Base-by-base conservation (phyloP, 2,888 invertebrate species). In the Tryphoninae sp. region DNA sequence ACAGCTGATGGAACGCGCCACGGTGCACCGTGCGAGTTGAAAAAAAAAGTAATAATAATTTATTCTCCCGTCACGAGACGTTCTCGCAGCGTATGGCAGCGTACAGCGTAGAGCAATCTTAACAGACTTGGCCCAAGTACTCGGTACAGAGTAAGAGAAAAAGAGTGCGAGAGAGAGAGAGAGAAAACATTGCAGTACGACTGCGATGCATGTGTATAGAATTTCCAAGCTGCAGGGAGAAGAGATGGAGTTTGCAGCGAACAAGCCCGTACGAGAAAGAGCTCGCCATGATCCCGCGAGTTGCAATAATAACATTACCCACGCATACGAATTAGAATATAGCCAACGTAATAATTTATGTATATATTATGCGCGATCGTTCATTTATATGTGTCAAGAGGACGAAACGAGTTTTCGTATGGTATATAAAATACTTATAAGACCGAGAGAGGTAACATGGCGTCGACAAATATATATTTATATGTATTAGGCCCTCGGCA, bases 291-390 rank as follows among this genome's bases (percentile, higher is more conserved):
- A 72, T 72, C 74, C 22, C 67, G 81, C 75, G 82, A 81, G 83
- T 82, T 81, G 86, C 87, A 85, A 87, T 85, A 86, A 87, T 87
- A 86, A 88, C 82, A 80, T 86, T 87, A 86, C 88, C 89, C 87
- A 89, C 88, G 87, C 88, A 82, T 71, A 68, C 61, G 86, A 86
- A 88, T 89, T 88, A 88, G 87, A 88, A 88, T 88, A 87, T 84
- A 87, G 85, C 85, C 85, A 81, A 78, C 78, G 76, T 81, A 83
- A 86, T 88, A 88, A 89, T 88, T 88, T 88, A 88, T 89, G 86
- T 80, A 82, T 78, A 86, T 85, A 86, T 89, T 88, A 88, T 88
- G 86, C 87, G 79, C 74, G 79, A 83, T 82, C 83, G 80, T 84
- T 84, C 82, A 82, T 86, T 87, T 88, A 87, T 87, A 77, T 86